A percentile compares a stretch with the other conserved stretches of the same genome.
Evolutionary conservation across 2,113 vertebrate species (phyloP).

Genomic region (Poeciliopsis turrubarensis): DNA sequence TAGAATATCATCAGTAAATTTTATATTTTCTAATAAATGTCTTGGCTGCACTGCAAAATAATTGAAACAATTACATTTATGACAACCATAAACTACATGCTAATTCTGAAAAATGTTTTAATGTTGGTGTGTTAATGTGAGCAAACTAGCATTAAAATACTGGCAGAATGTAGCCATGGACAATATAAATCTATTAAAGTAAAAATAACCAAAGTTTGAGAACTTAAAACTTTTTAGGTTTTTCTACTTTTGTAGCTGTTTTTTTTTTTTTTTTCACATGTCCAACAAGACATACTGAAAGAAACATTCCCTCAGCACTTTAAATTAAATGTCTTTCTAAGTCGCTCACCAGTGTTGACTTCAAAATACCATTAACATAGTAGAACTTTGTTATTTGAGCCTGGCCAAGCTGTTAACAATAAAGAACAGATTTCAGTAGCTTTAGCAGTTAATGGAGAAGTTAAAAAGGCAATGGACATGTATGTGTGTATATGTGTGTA

Average conservation of each 20-base stretch:
- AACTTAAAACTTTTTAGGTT: neutral
- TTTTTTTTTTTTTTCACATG: neutral
- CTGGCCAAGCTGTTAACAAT: neutral
- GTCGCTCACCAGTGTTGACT: too few species aligned
- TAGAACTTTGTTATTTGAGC: neutral
- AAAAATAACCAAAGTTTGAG: neutral
- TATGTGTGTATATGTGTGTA: too few species aligned
- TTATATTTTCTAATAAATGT: neutral
- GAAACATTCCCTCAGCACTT: too few species aligned
- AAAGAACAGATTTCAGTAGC: neutral
- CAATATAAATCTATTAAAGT: neutral
- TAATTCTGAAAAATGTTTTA: neutral
- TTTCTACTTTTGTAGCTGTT: neutral
- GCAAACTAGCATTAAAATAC: neutral
- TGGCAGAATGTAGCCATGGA: neutral
- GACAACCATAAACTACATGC: neutral
- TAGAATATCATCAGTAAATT: neutral
- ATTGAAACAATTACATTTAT: neutral
- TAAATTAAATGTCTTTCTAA: too few species aligned
- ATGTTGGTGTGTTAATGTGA: neutral
- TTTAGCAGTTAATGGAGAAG: too few species aligned
- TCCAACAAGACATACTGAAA: neutral
- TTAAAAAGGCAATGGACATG: too few species aligned
- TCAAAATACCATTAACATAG: too few species aligned
- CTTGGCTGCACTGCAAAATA: neutral